Base-by-base conservation (phyloP, 2,888 invertebrate species). In the Colostygia pectinataria region DNA sequence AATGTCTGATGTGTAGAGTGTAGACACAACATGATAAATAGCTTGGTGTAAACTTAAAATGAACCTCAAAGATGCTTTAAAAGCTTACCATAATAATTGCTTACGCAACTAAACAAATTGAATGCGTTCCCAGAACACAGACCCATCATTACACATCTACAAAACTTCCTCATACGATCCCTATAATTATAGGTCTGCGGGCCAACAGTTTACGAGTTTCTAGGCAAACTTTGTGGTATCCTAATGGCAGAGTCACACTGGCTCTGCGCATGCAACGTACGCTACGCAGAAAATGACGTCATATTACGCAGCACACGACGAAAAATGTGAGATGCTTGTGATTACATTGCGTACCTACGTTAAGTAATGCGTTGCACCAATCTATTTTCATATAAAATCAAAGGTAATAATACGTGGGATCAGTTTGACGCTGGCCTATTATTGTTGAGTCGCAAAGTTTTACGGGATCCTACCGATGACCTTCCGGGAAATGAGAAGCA, bases 401-500 rank as follows among this genome's bases (percentile, higher is more conserved):
- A n/a, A n/a, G n/a, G n/a, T n/a, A n/a, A n/a, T n/a, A n/a, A n/a
- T n/a, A n/a, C n/a, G n/a, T n/a, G n/a, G n/a, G n/a, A n/a, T n/a
- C n/a, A n/a, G n/a, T n/a, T n/a, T n/a, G n/a, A n/a, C n/a, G n/a
- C n/a, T n/a, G n/a, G n/a, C n/a, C n/a, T n/a, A n/a, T n/a, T n/a
- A n/a, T n/a, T n/a, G n/a, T n/a, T n/a, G 12, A 43, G 49, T 49
- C 78, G 66, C 71, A 68, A 50, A 25, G 39, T 39, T 40, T 44
- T 40, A 40, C 40, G 34, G 41, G 10, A 33, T 15, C 42, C 70
- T 69, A 69, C 68, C 68, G 61, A 66, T 80, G 80, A 83, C 85
- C 87, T 89, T 89, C 89, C 74, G 56, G 83, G 88, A 88, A 89
- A 65, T 74, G 69, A 74, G 32, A 37, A 45, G 18, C 24, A 24